Conservation (phyloP, 2,888 invertebrate genomes). For the Cantharis lateralis region DNA sequence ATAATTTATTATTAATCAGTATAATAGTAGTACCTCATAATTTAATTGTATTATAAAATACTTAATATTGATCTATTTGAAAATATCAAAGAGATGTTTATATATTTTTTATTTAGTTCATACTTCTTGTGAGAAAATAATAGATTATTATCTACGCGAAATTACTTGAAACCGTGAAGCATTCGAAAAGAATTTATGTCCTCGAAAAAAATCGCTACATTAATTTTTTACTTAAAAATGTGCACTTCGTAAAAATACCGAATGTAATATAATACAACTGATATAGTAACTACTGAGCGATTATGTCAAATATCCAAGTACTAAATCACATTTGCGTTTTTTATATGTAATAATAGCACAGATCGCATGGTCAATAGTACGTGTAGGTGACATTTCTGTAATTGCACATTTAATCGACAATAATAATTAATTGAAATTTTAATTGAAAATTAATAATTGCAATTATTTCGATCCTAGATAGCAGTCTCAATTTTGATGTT, state of each 20-base stretch:
- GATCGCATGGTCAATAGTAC: background rate
- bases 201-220: background rate
- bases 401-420: background rate
- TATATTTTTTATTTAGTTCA: background rate
- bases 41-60: background rate
- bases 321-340: background rate
- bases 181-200: background rate
- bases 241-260: background rate
- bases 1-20: background rate
- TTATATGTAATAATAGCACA: background rate
- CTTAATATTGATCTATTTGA: background rate
- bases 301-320: background rate
- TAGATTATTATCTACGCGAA: background rate
- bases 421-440: background rate
- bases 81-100: background rate
- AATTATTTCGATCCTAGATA: background rate
- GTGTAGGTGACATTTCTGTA: background rate
- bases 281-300: background rate
- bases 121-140: background rate
- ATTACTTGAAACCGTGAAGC: background rate
- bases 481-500: background rate
- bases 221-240: background rate
- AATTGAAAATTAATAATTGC: background rate
- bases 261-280: background rate
- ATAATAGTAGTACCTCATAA: background rate